These are phyloP conservation scores for Pharmacophagus antenor DNA, from an alignment of 2,888 invertebrate species.

Conservation along the genomic window DNA sequence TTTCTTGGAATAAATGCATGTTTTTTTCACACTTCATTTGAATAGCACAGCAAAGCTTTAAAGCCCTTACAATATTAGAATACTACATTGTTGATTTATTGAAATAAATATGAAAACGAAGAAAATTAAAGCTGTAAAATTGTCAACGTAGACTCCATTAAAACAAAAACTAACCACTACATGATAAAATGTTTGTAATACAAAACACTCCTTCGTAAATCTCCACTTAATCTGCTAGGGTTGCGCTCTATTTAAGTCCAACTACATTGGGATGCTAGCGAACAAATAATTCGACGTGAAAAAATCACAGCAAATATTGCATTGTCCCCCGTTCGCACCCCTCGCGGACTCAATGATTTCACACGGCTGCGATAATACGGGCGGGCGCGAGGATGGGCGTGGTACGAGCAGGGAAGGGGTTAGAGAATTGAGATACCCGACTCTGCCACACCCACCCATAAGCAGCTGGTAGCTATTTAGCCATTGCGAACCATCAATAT, in stretches of 20 bases:
- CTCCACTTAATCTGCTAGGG: conserved; percentile 64
- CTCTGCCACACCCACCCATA: conserved; percentile 56
- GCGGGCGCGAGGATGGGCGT: conserved; percentile 60
- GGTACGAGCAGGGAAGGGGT: conserved; percentile 44
- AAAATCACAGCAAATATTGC: conserved; percentile 66
- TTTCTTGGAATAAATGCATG: background rate
- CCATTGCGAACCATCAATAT: conserved; percentile 44
- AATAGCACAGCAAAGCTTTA: too few species aligned
- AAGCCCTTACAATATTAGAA: too few species aligned
- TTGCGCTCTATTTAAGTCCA: conserved; percentile 64
- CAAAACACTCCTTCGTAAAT: conserved; percentile 60
- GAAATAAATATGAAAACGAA: too few species aligned
- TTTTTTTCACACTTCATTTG: too few species aligned
- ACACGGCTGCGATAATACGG: conserved; percentile 64
- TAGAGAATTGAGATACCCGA: conserved; percentile 36
- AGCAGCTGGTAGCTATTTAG: conserved; percentile 50
- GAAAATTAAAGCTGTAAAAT: too few species aligned
- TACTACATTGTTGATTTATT: too few species aligned
- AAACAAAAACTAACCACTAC: conserved; percentile 31
- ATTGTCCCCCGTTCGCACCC: conserved; percentile 62
- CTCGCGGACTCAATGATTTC: conserved; percentile 58
- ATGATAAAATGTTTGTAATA: conserved; percentile 37
- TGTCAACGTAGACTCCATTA: too few species aligned
- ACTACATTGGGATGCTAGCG: conserved; percentile 50
- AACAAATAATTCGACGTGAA: conserved; percentile 63